Percentiles rank a stretch among this genome's conserved stretches.
phyloP scores from a whole-genome alignment of 1,140 invertebrate genomes.

The Scaptomyza montana region DNA sequence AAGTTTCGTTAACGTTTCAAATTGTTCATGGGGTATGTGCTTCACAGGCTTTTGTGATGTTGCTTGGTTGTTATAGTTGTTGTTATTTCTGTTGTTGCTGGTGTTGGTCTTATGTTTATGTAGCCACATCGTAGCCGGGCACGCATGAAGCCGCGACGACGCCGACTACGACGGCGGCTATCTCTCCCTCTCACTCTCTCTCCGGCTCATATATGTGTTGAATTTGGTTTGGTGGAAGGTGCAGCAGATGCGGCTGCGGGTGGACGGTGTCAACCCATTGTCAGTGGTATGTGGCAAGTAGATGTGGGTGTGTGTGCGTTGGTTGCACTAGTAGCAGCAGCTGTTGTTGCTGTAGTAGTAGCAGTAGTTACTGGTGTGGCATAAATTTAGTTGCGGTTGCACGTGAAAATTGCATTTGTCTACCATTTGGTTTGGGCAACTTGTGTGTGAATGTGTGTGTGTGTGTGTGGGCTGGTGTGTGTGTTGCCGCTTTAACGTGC shows the following conservation, averaged over 20 bases:
- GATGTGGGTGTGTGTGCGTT: constrained; percentile 3
- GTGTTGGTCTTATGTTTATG: constrained; percentile 71
- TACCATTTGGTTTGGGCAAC: constrained; percentile 54
- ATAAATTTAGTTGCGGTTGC: constrained; percentile 82
- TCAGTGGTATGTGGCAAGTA: constrained; percentile 40
- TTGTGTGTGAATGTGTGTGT: constrained; percentile 16
- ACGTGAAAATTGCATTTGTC: constrained; percentile 81
- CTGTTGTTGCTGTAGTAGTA: constrained; percentile 28
- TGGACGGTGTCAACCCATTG: constrained; percentile 64
- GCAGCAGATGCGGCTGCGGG: constrained; percentile 58
- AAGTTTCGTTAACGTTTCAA: neutral
- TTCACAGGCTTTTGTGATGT: constrained; percentile 13
- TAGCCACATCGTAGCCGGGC: constrained; percentile 66
- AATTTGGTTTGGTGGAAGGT: constrained; percentile 38
- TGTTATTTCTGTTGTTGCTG: constrained; percentile 29
- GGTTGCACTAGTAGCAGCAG: constrained; percentile 23
- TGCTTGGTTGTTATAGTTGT: constrained; percentile 20
- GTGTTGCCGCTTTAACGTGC: constrained; percentile 45
- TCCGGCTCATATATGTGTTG: neutral
- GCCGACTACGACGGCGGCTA: neutral
- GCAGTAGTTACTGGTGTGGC: constrained; percentile 74
- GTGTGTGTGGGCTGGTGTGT: constrained; percentile 19
- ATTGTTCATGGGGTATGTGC: constrained; percentile 25
- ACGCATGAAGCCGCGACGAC: constrained; percentile 58
- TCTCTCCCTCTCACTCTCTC: constrained; percentile 38